Conservation (phyloP, 2,797 vertebrate genomes). For the Fundulus diaphanus region DNA sequence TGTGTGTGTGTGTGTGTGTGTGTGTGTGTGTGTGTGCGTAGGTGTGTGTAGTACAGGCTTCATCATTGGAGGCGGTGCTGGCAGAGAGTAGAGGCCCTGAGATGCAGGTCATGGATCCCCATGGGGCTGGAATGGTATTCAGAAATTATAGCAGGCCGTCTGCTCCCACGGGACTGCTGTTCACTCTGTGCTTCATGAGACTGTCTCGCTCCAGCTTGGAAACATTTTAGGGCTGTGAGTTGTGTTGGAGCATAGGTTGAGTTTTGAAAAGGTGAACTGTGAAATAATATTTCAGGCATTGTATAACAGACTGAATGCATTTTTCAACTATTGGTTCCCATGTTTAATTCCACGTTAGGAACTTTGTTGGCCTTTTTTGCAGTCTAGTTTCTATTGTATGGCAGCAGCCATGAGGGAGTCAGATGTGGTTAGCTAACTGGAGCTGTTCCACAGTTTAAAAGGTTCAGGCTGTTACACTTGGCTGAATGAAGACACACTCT, state of each 20-base stretch:
- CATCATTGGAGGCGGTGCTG: conserved; percentile 41
- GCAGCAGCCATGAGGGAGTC: conserved; percentile 28
- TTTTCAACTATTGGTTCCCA: conserved; percentile 36
- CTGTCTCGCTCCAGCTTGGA: conserved; percentile 27
- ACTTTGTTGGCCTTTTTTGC: conserved; percentile 17
- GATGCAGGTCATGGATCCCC: conserved; percentile 77
- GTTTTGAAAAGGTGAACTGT: conserved; percentile 52
- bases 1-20: too few species aligned
- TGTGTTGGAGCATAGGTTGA: conserved; percentile 12
- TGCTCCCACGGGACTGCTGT: conserved; percentile 56
- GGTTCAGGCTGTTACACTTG: conserved; percentile 44
- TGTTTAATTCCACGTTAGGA: conserved; percentile 24
- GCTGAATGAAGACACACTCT: conserved; percentile 35
- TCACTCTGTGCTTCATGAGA: conserved; percentile 30
- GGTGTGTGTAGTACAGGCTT: conserved; percentile 44
- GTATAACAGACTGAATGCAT: conserved; percentile 31
- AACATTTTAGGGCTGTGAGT: conserved; percentile 19
- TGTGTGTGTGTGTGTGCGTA: conserved; percentile 18
- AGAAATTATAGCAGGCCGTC: conserved; percentile 67
- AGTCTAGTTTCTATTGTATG: conserved; percentile 16
- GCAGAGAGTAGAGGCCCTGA: conserved; percentile 58
- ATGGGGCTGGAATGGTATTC: conserved; percentile 72
- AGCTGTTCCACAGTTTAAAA: conserved; percentile 41
- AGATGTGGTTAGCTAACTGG: conserved; percentile 24
- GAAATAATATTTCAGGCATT: conserved; percentile 35